Conservation (phyloP, 1,140 invertebrate genomes). For the Brachionus manjavacas region DNA sequence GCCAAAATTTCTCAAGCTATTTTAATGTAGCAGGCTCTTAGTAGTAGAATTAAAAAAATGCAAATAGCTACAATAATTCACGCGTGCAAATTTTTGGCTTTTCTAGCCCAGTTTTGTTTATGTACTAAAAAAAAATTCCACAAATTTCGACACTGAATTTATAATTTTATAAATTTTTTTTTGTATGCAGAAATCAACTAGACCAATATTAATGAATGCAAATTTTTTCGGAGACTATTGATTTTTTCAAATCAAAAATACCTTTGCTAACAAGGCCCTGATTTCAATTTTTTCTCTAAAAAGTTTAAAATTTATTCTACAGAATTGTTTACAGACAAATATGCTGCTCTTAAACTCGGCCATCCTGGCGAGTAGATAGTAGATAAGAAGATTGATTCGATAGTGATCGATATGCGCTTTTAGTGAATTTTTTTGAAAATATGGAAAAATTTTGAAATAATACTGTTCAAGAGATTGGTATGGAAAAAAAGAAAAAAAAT, state of each 20-base stretch:
- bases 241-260: neutral
- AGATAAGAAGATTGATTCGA: neutral
- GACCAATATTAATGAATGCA: neutral
- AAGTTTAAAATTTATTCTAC: neutral
- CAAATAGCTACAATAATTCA: constrained; percentile 17
- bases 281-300: neutral
- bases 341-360: neutral
- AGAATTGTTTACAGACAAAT: neutral
- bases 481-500: neutral
- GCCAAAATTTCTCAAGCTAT: neutral
- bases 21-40: neutral
- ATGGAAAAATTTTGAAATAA: neutral
- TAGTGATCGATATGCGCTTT: neutral
- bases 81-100: neutral
- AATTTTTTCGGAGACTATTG: neutral
- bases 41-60: neutral
- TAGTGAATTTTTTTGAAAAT: neutral
- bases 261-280: too few relatives aligned
- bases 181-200: neutral
- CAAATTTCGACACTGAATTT: constrained; percentile 23
- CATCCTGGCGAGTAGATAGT: neutral
- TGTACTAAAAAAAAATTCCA: neutral
- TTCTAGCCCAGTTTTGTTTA: neutral
- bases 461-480: neutral
- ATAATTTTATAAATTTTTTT: neutral